Evolutionary conservation across 2,888 invertebrate species (phyloP), one percentile per base, ranked within the genome.

Genomic region (Nomada ruficornis): DNA sequence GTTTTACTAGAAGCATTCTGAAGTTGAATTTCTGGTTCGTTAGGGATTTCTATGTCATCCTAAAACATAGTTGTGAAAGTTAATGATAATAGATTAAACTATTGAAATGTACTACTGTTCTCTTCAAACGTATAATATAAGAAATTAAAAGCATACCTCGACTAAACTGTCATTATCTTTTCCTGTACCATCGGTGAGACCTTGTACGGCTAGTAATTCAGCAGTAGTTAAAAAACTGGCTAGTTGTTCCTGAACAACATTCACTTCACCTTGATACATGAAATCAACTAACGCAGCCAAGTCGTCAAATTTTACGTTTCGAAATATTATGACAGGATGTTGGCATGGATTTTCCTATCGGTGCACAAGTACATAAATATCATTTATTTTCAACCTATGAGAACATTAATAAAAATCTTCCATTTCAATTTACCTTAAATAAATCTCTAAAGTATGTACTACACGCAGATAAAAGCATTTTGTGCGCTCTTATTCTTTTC

Each of bases 231-330:
- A 94, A 94, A 97, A 97, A 79, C 97, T 97, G 86, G 96, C 96
- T 88, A 97, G 94, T 84, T 97, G 96, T 91, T 97, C 97, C 92
- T 97, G 97, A 88, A 96, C 96, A 62, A 97, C 97, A 89, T 97
- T 97, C 10, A 97, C 97, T 94, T 97, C 97, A 76, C 97, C 97
- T 90, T 94, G 96, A 91, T 97, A 97, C 96, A 97, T 97, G 90
- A 97, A 97, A 91, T 97, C 96, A 55, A 97, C 95, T 82, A 97
- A 96, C 18, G 97, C 97, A 90, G 96, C 96, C 88, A 97, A 95
- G 94, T 97, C 97, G 87, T 96, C 96, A 89, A 95, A 97, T 92
- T 96, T 96, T 82, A 97, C 96, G 92, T 97, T 97, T 90, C 96
- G 96, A 93, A 97, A 96, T 94, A 97, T 97, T 87, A 97, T 96